Conservation (phyloP, 2,113 vertebrate genomes). For the Trochalopteron elliotii region DNA sequence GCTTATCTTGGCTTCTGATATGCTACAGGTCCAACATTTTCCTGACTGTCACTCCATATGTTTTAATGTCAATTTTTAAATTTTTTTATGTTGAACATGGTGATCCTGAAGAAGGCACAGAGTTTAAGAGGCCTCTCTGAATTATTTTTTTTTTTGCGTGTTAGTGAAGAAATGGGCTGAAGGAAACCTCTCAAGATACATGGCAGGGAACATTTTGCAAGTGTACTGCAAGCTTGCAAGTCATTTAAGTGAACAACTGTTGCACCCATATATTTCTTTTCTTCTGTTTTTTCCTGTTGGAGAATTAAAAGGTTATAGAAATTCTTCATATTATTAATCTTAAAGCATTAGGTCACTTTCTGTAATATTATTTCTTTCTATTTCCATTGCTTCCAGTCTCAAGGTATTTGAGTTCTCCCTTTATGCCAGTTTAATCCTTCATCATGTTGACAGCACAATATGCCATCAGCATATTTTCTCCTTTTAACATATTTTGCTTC, state of each 20-base stretch:
- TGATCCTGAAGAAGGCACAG: background rate
- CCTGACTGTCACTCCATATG: background rate
- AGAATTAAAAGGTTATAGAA: background rate
- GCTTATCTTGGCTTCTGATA: background rate
- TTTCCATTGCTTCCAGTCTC: background rate
- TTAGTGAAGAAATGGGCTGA: background rate
- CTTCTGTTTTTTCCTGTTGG: background rate
- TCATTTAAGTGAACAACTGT: background rate
- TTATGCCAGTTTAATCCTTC: background rate
- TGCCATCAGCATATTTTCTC: background rate
- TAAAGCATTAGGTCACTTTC: background rate
- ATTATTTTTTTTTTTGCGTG: background rate
- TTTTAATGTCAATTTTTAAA: background rate
- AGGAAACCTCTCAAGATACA: background rate
- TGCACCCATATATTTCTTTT: background rate
- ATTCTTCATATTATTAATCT: background rate
- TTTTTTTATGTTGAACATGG: background rate
- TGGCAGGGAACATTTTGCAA: background rate
- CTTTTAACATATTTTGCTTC: background rate
- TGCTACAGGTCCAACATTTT: background rate
- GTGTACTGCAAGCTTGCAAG: background rate
- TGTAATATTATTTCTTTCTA: background rate
- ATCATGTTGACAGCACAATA: background rate
- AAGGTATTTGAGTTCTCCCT: background rate
- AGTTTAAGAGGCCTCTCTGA: background rate